A percentile compares a stretch with the other conserved stretches of the same genome.
Conservation (phyloP, 1,140 invertebrate species). For the Drosophila asahinai region DNA sequence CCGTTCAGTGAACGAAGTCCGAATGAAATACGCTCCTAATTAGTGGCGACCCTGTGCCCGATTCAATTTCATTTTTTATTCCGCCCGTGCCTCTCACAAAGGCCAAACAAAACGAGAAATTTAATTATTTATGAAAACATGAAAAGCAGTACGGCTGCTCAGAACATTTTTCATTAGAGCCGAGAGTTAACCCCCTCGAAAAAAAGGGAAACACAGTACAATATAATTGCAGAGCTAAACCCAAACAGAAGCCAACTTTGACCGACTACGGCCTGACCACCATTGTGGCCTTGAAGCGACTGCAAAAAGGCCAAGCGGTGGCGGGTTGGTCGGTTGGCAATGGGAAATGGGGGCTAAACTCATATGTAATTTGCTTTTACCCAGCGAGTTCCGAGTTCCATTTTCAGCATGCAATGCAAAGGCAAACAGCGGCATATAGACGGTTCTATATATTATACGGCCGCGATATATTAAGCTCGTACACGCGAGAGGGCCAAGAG, state of each 20-base stretch:
- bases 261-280: slow-evolving; percentile 68
- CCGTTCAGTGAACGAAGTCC: slow-evolving; percentile 35
- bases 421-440: slow-evolving; percentile 41
- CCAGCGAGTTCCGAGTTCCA: slow-evolving; percentile 38
- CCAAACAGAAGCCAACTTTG: slow-evolving; percentile 60
- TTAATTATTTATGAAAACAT: slow-evolving; percentile 83
- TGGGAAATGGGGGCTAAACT: slow-evolving; percentile 29
- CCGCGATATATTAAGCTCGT: slow-evolving; percentile 70
- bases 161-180: slow-evolving; percentile 74
- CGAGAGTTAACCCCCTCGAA: slow-evolving; percentile 38
- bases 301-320: slow-evolving; percentile 14
- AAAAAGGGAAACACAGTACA: slow-evolving; percentile 59
- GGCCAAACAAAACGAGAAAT: slow-evolving; percentile 52
- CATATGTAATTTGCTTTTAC: slow-evolving; percentile 77
- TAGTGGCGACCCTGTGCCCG: slow-evolving; percentile 71
- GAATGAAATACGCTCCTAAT: slow-evolving; percentile 72
- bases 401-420: slow-evolving; percentile 75
- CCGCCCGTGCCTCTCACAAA: slow-evolving; percentile 20
- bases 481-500: slow-evolving; percentile 64
- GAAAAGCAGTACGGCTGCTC: slow-evolving; percentile 42
- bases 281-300: slow-evolving; percentile 68
- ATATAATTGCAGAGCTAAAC: slow-evolving; percentile 70
- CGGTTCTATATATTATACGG: slow-evolving; percentile 38
- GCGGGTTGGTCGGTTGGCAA: not conserved
- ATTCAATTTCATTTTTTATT: slow-evolving; percentile 46